Percentiles rank a stretch among this genome's conserved stretches.
These are phyloP conservation scores for Atrina japonica DNA, from an alignment of 2,888 invertebrate genomes.

Conservation along the genomic window DNA sequence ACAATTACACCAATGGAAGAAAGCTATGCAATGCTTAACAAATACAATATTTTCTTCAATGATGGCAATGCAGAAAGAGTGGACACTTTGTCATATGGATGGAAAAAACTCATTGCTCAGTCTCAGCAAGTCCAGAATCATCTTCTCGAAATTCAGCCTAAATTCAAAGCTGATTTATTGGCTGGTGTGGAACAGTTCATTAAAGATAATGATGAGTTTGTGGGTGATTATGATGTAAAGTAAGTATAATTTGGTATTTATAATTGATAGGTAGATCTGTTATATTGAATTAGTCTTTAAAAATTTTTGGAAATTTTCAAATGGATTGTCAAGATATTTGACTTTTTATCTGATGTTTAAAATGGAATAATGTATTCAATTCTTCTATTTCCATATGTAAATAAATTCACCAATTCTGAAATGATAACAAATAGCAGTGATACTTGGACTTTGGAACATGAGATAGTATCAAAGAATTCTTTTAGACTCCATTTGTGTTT, in stretches of 20 bases:
- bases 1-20: constrained; percentile 97
- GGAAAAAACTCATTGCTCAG: constrained; percentile 88
- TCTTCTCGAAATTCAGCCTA: constrained; percentile 91
- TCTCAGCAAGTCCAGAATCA: constrained; percentile 87
- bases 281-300: no score
- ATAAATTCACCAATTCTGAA: neutral
- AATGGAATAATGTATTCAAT: no score
- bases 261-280: neutral
- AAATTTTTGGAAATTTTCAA: no score
- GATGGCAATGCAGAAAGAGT: constrained; percentile 95
- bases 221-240: constrained; percentile 80
- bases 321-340: no score
- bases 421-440: neutral
- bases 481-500: no score
- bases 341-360: no score
- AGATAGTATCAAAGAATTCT: no score
- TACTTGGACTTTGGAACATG: no score
- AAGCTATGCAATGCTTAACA: constrained; percentile 94
- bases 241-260: constrained; percentile 52
- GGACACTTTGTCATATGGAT: constrained; percentile 93
- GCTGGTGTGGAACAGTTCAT: constrained; percentile 91
- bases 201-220: constrained; percentile 84
- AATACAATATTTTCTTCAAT: constrained; percentile 92
- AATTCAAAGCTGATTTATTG: constrained; percentile 92
- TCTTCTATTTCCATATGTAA: neutral